phyloP scores from a whole-genome alignment of 2,113 vertebrate genomes.

The Pelobates fuscus region DNA sequence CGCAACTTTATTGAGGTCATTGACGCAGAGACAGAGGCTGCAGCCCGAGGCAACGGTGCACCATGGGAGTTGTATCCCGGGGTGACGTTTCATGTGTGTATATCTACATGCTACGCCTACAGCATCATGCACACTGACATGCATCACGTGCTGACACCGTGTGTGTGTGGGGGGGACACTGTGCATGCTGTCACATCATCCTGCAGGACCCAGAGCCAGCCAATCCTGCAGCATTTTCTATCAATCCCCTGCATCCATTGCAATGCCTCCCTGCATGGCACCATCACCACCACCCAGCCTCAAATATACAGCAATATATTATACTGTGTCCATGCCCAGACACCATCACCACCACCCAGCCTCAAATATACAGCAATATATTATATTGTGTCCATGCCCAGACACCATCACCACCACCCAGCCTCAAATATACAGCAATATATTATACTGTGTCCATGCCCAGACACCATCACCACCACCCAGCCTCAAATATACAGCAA shows the following conservation, averaged over 20 bases:
- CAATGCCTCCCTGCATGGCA: background rate
- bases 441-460: no score
- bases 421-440: no score
- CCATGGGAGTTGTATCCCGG: slow-evolving; percentile 48
- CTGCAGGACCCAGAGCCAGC: background rate
- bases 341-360: no score
- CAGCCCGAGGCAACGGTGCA: slow-evolving; percentile 42
- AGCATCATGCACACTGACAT: background rate
- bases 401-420: no score
- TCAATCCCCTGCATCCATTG: no score
- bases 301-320: background rate
- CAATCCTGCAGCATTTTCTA: background rate
- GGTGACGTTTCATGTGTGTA: slow-evolving; percentile 48
- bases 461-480: no score
- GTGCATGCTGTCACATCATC: background rate
- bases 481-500: no score
- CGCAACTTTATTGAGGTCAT: slow-evolving; percentile 42
- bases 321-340: no score
- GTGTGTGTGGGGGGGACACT: background rate
- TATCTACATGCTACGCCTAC: slow-evolving; percentile 22
- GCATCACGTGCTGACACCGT: background rate
- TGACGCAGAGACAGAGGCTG: slow-evolving; percentile 39
- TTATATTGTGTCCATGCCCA: no score
- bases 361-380: no score
- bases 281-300: background rate